Evolutionary conservation across 2,113 vertebrate species (phyloP), one percentile per base, ranked within the genome.

Genomic region (Apteryx owenii): DNA sequence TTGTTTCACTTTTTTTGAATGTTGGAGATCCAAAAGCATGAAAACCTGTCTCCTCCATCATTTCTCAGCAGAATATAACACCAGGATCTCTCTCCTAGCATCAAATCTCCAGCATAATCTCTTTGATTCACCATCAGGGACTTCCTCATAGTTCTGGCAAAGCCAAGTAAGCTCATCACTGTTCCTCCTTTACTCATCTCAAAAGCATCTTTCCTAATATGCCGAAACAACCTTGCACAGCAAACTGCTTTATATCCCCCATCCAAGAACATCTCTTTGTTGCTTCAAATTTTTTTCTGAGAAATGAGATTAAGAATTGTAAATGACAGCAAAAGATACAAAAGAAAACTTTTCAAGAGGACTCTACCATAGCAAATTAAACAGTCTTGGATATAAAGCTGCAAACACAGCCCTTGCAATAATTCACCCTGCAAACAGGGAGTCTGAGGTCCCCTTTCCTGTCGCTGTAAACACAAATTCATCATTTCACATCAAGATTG

Each of bases 191-290:
- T 36, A 53, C 51, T 72, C 33, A 19, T 3, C 51, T 48, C 61
- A 79, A 33, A 70, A 81, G 18, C 71, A 70, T 3, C 38, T 10
- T 62, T 38, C n/a, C 15, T 1, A 23, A 19, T 3, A 22, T 2
- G 2, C 62, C 3, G 1, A 36, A 48, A 19, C 19, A 10, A 33
- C 46, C 10, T 48, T 3, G 18, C 48, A 71, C 56, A 19, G 56
- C 29, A 60, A 60, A 10, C 8, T 11, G 23, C 44, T 73, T 36
- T 29, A 48, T 42, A 26, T 21, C 6, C 48, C 64, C 36, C 70
- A 69, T 22, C 48, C 13, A 14, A 42, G 28, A 60, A 20, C 33
- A 70, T 21, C 8, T 26, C 28, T n/a, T 77, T 0, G 0, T 25
- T 54, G 26, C 20, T 73, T 78, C 31, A 8, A 1, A 3, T 75